Conservation (phyloP, 2,113 vertebrate species). For the Turdus rufiventris region DNA sequence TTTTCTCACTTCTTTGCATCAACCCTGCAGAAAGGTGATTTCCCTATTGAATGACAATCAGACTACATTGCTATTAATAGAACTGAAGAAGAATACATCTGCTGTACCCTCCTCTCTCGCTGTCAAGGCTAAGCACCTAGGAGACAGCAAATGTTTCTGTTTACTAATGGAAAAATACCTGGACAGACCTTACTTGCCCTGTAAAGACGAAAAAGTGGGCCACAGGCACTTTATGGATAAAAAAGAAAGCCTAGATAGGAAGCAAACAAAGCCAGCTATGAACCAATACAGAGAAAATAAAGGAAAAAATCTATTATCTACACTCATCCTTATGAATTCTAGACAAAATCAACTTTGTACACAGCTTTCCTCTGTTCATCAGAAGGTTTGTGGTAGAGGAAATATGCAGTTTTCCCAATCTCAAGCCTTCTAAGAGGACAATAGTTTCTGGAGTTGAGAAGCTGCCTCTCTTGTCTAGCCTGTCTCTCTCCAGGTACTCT, state of each 20-base stretch:
- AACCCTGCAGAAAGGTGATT: constrained; percentile 35
- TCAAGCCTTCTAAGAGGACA: background rate
- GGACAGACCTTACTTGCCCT: constrained; percentile 22
- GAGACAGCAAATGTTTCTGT: constrained; percentile 55
- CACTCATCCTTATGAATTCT: background rate
- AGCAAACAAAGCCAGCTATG: background rate
- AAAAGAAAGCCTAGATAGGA: background rate
- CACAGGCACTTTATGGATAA: background rate
- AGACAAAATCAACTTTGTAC: background rate
- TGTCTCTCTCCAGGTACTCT: background rate
- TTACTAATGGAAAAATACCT: constrained; percentile 57
- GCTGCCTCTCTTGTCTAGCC: background rate
- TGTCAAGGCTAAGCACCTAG: constrained; percentile 43
- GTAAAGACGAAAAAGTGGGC: constrained; percentile 13
- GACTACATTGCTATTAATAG: constrained; percentile 50
- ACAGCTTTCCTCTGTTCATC: background rate
- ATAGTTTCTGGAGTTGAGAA: background rate
- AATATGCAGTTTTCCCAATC: background rate
- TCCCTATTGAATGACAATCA: constrained; percentile 49
- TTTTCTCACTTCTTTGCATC: background rate
- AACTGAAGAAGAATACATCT: constrained; percentile 39
- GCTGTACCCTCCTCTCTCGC: background rate
- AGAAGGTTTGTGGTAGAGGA: background rate
- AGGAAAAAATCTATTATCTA: background rate
- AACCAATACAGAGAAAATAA: background rate